Evolutionary conservation across 2,888 invertebrate species (phyloP).

Genomic region (Tanytarsus gracilentus): DNA sequence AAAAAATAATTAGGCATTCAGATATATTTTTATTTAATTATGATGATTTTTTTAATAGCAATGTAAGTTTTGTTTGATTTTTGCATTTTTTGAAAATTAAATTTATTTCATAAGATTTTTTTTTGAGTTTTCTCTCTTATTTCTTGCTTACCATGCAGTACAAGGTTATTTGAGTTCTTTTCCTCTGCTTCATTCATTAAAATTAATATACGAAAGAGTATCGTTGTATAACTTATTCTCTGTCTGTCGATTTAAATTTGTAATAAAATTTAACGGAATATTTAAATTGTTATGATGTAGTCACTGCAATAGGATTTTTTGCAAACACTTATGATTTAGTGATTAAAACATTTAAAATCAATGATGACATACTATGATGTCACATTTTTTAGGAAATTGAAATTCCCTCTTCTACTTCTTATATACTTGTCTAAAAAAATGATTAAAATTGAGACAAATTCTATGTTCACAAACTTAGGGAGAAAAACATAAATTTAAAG

Average conservation of each 20-base stretch:
- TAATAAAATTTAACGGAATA: no score
- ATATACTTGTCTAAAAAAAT: no score
- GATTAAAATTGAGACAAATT: background rate
- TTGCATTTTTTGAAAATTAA: no score
- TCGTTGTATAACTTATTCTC: background rate
- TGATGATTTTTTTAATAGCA: no score
- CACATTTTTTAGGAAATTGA: background rate
- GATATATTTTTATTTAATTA: background rate
- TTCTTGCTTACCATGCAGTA: conserved; percentile 4
- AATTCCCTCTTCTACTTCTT: background rate
- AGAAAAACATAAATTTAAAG: background rate
- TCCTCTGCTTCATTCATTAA: background rate
- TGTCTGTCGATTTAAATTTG: no score
- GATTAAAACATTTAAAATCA: no score
- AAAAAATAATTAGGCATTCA: background rate
- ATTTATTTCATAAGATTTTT: background rate
- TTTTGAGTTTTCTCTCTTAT: background rate
- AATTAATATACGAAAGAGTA: background rate
- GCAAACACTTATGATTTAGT: no score
- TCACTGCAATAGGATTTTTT: no score
- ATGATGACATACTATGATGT: background rate
- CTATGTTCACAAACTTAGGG: conserved; percentile 15
- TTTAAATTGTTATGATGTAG: no score
- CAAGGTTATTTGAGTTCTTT: conserved; percentile 5
- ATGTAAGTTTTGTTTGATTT: no score